Evolutionary conservation across 2,113 vertebrate species (phyloP), one percentile per base, ranked within the genome.

Genomic region (Rhea pennata): DNA sequence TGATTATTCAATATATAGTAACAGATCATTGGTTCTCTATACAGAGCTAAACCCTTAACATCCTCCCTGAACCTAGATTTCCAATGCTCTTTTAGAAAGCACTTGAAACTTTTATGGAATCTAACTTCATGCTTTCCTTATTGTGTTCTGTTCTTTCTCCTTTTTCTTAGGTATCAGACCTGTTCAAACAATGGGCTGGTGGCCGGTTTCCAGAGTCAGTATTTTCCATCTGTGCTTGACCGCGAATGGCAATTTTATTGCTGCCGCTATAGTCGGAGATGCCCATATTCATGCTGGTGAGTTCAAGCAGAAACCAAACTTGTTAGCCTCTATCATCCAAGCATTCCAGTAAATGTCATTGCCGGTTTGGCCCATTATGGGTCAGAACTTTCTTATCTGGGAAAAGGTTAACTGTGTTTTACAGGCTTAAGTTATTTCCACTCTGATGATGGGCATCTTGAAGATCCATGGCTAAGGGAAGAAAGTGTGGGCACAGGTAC

Each of bases 191-290:
- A 99, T 2, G 99, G 99, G 20, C 96, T 99, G 87, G 99, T 99
- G 74, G 99, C 99, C 0, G 99, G 99, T 8, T 98, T 99, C 84
- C 99, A 99, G 93, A 99, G 99, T 83, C 99, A 99, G 92, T 99
- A 99, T 97, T 99, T 99, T 74, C 98, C 99, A 40, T 98, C 99
- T 0, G 98, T 99, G 87, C 98, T 99, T 84, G 99, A 99, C 93
- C 98, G 99, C 2, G 99, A 99, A 89, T 99, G 99, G 99, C 99
- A 99, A 78, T 99, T 99, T 92, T 99, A 99, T 97, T 99, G 99
- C 96, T 99, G 99, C 92, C 98, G 98, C 51, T 99, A 99, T 6
- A 98, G 98, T 93, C 98, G 98, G 92, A 98, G 98, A 42, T 99
- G 99, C 69, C 99, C 99, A 0, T 99, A 99, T 84, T 98, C 98